Evolutionary conservation across 2,113 vertebrate species (phyloP).

Genomic region (Saguinus imperator): DNA sequence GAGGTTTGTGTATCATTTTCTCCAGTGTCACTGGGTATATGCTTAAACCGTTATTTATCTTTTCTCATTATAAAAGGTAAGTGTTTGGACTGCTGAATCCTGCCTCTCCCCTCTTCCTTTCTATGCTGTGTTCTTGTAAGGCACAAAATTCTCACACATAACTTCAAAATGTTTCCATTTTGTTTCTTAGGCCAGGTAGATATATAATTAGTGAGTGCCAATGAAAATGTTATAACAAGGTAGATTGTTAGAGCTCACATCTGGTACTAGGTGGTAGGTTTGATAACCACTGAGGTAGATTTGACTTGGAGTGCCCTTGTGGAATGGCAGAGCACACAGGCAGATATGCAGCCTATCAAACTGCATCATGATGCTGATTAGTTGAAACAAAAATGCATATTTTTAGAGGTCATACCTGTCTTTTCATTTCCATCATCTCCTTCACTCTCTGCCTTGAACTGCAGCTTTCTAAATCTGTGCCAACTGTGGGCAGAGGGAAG

Average conservation of each 20-base stretch:
- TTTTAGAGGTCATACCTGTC: background rate
- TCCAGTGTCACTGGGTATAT: background rate
- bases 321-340: background rate
- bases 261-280: background rate
- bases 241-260: background rate
- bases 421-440: background rate
- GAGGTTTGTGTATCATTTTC: background rate
- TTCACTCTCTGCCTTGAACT: background rate
- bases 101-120: background rate
- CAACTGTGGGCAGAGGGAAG: background rate
- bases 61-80: background rate
- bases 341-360: background rate
- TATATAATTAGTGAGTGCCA: background rate
- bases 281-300: background rate
- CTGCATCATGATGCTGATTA: background rate
- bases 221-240: background rate
- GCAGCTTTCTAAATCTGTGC: background rate
- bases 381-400: background rate
- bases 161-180: constrained; percentile 22
- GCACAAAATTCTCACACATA: background rate
- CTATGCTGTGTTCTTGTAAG: background rate
- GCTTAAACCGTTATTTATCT: background rate
- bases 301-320: background rate
- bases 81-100: background rate
- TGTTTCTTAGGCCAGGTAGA: background rate